These are phyloP conservation scores for Chironomus tepperi DNA, from an alignment of 1,140 invertebrate species.

Conservation along the genomic window DNA sequence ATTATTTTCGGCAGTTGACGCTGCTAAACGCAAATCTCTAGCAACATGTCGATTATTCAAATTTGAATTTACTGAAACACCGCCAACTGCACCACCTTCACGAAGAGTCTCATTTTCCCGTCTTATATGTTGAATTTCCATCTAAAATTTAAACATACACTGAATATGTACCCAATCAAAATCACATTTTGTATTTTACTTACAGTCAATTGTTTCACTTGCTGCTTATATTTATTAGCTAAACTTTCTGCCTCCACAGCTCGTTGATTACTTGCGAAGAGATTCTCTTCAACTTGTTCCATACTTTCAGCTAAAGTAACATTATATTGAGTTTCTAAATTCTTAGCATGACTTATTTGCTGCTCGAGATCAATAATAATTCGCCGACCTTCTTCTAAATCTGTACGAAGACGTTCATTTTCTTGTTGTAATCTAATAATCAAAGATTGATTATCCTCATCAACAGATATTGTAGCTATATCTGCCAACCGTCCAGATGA, in stretches of 20 bases:
- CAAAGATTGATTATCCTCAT: constrained; percentile 36
- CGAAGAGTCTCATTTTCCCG: constrained; percentile 40
- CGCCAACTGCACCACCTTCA: constrained; percentile 34
- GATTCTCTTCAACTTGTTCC: constrained; percentile 49
- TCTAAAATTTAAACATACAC: constrained; percentile 31
- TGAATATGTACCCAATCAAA: constrained; percentile 21
- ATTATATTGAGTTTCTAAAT: constrained; percentile 44
- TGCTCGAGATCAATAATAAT: constrained; percentile 45
- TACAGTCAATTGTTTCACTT: constrained; percentile 51
- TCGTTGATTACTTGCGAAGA: constrained; percentile 47
- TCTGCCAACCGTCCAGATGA: constrained; percentile 42
- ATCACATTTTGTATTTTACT: constrained; percentile 27
- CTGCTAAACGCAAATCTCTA: constrained; percentile 49
- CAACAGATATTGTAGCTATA: constrained; percentile 37
- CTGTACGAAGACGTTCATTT: constrained; percentile 48
- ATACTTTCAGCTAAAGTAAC: constrained; percentile 46
- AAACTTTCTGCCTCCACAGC: constrained; percentile 46
- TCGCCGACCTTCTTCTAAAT: constrained; percentile 45
- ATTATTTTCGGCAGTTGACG: constrained; percentile 53
- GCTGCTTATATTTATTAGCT: constrained; percentile 46
- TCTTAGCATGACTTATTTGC: constrained; percentile 44
- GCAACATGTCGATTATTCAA: constrained; percentile 35
- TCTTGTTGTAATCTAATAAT: constrained; percentile 42
- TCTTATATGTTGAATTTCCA: constrained; percentile 39
- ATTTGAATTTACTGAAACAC: constrained; percentile 34